Conservation (phyloP, 2,113 vertebrate genomes). For the Pycnonotus jocosus region DNA sequence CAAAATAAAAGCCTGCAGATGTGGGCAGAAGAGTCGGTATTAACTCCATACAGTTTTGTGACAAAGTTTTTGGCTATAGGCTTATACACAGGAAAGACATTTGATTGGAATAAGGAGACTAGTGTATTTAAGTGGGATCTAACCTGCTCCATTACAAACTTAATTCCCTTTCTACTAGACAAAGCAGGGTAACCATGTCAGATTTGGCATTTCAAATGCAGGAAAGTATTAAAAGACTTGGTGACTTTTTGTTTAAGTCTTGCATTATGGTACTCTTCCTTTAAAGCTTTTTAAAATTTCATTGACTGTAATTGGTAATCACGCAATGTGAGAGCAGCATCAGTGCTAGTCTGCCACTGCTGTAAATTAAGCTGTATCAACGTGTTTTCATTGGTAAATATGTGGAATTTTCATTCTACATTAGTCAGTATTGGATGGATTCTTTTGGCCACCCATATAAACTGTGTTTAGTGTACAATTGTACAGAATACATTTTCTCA, state of each 20-base stretch:
- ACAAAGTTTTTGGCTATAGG: neutral
- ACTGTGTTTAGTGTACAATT: neutral
- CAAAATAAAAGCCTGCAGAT: neutral
- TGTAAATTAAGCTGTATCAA: neutral
- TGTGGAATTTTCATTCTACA: neutral
- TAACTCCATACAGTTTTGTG: neutral
- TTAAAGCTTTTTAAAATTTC: neutral
- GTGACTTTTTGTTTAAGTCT: neutral
- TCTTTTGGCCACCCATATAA: neutral
- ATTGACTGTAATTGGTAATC: neutral
- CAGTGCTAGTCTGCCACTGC: neutral
- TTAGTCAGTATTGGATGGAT: neutral
- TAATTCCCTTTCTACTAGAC: neutral
- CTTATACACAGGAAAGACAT: neutral
- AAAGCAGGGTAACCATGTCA: neutral
- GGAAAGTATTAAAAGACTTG: neutral
- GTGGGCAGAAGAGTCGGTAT: neutral
- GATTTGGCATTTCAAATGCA: neutral
- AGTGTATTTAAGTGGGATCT: neutral
- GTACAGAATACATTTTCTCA: neutral
- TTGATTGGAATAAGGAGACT: neutral
- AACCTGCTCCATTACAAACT: neutral
- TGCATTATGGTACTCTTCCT: neutral
- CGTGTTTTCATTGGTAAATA: neutral
- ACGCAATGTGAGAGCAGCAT: neutral